A percentile compares a stretch with the other conserved stretches of the same genome.
phyloP scores from a whole-genome alignment of 2,888 invertebrate genomes.

The Noctua fimbriata region DNA sequence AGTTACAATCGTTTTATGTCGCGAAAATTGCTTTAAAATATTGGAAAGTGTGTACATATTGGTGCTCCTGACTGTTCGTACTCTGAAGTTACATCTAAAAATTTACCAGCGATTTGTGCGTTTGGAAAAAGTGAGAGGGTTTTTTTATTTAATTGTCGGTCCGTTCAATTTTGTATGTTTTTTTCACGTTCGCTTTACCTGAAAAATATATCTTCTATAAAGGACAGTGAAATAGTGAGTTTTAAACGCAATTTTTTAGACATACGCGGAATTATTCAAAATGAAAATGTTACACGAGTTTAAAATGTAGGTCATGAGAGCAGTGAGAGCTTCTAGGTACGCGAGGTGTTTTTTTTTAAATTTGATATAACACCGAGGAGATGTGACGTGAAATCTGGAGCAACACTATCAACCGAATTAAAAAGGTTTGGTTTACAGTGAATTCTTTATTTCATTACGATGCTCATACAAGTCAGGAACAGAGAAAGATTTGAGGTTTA shows the following conservation, averaged over 20 bases:
- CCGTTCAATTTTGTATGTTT: constrained; percentile 37
- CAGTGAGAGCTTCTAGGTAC: constrained; percentile 20
- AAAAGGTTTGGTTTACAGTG: constrained; percentile 23
- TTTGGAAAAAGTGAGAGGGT: constrained; percentile 31
- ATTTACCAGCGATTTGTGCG: constrained; percentile 11
- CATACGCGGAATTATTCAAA: constrained; percentile 27
- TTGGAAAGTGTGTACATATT: too few species aligned
- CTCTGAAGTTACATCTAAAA: constrained; percentile 24
- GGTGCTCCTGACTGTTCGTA: background rate
- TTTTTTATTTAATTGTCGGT: constrained; percentile 48
- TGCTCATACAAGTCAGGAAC: background rate
- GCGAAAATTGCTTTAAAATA: too few species aligned
- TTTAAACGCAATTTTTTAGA: constrained; percentile 43
- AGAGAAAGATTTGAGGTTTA: background rate
- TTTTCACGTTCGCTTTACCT: constrained; percentile 48
- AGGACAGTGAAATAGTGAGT: constrained; percentile 46
- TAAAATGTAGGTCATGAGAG: constrained; percentile 59
- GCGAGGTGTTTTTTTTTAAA: constrained; percentile 43
- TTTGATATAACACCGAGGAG: constrained; percentile 36
- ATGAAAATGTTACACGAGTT: constrained; percentile 46
- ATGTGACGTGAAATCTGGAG: constrained; percentile 38
- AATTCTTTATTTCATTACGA: constrained; percentile 1
- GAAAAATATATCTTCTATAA: constrained; percentile 49
- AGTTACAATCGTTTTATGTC: too few species aligned
- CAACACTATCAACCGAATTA: constrained; percentile 44